Percentiles rank a stretch among this genome's conserved stretches.
Conservation (phyloP, 1,140 invertebrate species). For the Drosophila oshimai region DNA sequence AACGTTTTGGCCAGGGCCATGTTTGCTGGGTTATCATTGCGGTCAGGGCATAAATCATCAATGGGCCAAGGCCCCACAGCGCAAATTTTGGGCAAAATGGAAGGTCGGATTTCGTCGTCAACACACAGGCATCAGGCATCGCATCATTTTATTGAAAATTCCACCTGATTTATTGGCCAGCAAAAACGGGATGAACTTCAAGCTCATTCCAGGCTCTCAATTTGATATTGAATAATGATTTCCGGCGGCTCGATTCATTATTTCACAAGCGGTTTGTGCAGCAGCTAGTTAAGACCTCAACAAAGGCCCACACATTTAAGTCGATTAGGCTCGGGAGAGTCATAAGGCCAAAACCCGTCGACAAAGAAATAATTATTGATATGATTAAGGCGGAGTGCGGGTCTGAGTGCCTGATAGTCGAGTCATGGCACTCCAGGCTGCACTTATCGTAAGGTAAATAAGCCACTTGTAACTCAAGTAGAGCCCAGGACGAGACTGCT, state of each 20-base stretch:
- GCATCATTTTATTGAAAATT: conserved; percentile 61
- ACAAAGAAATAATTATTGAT: conserved; percentile 69
- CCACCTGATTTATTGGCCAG: conserved; percentile 57
- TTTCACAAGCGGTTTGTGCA: background rate
- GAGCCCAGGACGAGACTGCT: conserved; percentile 31
- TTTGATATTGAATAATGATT: conserved; percentile 51
- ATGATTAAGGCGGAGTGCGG: conserved; percentile 39
- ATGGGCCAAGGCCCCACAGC: conserved; percentile 17
- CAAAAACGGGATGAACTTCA: conserved; percentile 24
- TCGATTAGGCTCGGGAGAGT: conserved; percentile 62
- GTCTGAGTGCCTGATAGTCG: conserved; percentile 9
- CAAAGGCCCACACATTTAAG: conserved; percentile 14
- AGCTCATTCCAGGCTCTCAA: background rate
- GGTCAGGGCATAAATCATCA: conserved; percentile 55
- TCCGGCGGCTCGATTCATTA: background rate
- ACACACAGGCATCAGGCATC: conserved; percentile 52
- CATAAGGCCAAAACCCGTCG: conserved; percentile 41
- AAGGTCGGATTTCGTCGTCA: conserved; percentile 36
- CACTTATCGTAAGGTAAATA: conserved; percentile 79
- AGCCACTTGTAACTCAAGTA: conserved; percentile 77
- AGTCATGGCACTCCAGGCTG: conserved; percentile 74
- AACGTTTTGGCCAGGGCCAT: conserved; percentile 1
- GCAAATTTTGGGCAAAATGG: background rate
- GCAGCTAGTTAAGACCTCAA: conserved; percentile 30
- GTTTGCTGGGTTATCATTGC: conserved; percentile 44